A percentile compares a stretch with the other conserved stretches of the same genome.
Conservation (phyloP, 2,113 vertebrate species). For the Ibidorhyncha struthersii region DNA sequence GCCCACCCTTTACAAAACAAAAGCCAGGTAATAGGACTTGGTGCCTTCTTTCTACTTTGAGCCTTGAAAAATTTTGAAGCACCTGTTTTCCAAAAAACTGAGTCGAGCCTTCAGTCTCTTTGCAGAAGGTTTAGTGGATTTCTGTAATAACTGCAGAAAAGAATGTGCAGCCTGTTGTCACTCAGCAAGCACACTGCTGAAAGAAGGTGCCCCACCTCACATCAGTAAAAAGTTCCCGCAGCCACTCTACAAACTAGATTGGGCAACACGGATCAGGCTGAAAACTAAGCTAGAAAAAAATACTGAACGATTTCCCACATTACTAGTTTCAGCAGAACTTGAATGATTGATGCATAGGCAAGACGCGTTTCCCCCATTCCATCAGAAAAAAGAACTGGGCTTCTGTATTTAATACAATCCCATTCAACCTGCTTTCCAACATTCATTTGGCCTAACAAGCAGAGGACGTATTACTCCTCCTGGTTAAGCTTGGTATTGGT, state of each 20-base stretch:
- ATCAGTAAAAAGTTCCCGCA: not conserved
- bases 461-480: not conserved
- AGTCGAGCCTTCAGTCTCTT: not conserved
- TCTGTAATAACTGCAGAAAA: not conserved
- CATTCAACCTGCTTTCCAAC: not conserved
- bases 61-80: not conserved
- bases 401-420: not conserved
- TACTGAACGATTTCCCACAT: not conserved
- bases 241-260: not conserved
- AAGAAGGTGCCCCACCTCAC: not conserved
- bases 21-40: not conserved
- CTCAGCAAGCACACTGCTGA: not conserved
- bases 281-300: not conserved
- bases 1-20: not conserved
- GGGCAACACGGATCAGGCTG: not conserved
- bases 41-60: not conserved
- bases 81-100: not conserved
- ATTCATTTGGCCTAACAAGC: not conserved
- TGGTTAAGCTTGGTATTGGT: not conserved
- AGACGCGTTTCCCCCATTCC: not conserved
- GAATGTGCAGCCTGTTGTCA: not conserved
- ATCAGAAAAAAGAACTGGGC: not conserved
- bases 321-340: not conserved
- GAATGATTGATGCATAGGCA: not conserved
- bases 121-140: not conserved